Conservation (phyloP, 1,140 invertebrate species). For the Vollenhovia emeryi region DNA sequence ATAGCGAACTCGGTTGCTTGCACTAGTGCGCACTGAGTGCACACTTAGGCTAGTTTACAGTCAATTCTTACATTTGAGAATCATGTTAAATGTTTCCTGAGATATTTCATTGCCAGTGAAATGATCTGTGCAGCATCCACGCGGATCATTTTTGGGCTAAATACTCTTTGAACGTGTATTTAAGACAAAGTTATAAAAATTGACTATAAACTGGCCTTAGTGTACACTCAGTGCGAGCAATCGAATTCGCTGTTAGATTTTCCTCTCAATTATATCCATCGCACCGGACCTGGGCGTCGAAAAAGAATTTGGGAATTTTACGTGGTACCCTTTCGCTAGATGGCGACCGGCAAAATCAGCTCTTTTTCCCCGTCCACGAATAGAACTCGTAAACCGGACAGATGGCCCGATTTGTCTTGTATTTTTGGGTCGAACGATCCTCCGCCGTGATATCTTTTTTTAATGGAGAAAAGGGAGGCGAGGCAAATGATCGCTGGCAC, state of each 20-base stretch:
- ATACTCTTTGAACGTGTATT: no score
- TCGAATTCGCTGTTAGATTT: not conserved
- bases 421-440: slow-evolving; percentile 28
- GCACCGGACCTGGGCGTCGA: not conserved
- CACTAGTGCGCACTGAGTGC: no score
- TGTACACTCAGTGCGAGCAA: no score
- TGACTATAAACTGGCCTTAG: no score
- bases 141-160: no score
- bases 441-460: not conserved
- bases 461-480: not conserved
- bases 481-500: slow-evolving; percentile 2
- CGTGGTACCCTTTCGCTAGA: not conserved
- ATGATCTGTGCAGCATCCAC: no score
- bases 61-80: no score
- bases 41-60: no score
- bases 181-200: no score
- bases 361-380: not conserved
- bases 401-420: slow-evolving; percentile 39
- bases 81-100: no score
- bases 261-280: not conserved
- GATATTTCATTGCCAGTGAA: no score
- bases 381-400: slow-evolving; percentile 40
- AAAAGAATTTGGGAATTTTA: slow-evolving; percentile 1
- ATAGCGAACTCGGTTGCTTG: no score
- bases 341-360: not conserved